Evolutionary conservation across 2,113 vertebrate species (phyloP), one percentile per base, ranked within the genome.

Genomic region (Pachycephala philippinensis): DNA sequence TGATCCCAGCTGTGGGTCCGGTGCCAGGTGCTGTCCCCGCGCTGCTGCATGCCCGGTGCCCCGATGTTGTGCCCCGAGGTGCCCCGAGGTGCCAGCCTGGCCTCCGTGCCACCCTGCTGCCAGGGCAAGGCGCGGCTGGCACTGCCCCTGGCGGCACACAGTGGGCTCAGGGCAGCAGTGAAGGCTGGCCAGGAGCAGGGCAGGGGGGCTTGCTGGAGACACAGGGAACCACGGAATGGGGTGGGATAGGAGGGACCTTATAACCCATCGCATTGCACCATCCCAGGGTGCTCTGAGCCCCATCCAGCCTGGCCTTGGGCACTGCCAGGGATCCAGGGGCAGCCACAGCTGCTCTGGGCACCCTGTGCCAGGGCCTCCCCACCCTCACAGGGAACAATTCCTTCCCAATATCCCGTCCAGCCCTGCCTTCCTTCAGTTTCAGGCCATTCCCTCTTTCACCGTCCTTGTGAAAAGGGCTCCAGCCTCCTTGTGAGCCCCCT

Each of bases 191-290:
- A 60, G 74, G 33, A 72, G 47, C 23, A 40, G 59, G 33, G 44
- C 77, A 53, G 47, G 28, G 57, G 13, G 15, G 3, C 18, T 27
- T n/a, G 30, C 16, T n/a, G 72, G 54, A 21, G n/a, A 7, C 24
- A 17, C 40, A 24, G 2, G 6, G 40, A 45, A 5, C 4, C 23
- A 1, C 7, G 39, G 39, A 4, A 33, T 23, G 39, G 63, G 28
- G 14, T 59, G 44, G 37, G 31, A 9, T 42, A 9, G 35, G 9
- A 37, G 15, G 7, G 9, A 23, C 26, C 16, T 18, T 6, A 37
- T 27, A n/a, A n/a, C n/a, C n/a, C n/a, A n/a, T n/a, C n/a, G 2
- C 0, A 0, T 40, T 0, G 20, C 44, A 21, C 35, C 6, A 10
- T 13, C 31, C 53, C 71, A 66, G 60, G 52, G 0, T 16, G 47